phyloP scores from a whole-genome alignment of 2,888 invertebrate species.

The Epinotia brunnichana region DNA sequence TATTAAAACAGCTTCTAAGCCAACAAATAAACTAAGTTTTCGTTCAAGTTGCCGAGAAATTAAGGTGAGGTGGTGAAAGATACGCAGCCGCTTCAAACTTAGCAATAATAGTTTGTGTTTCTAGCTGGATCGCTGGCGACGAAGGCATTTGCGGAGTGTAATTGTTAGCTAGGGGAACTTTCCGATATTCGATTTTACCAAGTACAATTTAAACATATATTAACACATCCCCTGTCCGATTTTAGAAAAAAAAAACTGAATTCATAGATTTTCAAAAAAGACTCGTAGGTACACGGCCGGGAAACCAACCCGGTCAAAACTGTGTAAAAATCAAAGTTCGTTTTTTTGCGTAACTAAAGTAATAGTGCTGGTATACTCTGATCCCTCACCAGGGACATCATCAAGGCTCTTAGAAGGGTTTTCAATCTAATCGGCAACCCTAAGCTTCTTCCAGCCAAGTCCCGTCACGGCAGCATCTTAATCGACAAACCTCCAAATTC shows the following conservation, averaged over 20 bases:
- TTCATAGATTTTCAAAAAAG: no score
- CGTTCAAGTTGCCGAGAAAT: constrained; percentile 34
- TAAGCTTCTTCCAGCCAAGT: no score
- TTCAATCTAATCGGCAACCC: no score
- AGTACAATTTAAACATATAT: background rate
- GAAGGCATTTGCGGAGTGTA: constrained; percentile 13
- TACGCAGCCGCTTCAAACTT: constrained; percentile 34
- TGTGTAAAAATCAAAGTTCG: no score
- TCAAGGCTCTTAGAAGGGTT: no score
- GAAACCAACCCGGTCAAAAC: no score
- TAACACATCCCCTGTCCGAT: no score
- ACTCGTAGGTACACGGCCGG: no score
- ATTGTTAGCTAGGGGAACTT: background rate
- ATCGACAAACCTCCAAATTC: background rate
- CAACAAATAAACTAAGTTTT: constrained; percentile 29
- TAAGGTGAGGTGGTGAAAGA: constrained; percentile 24
- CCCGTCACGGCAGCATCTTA: background rate
- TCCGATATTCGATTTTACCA: constrained; percentile 2
- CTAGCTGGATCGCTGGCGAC: constrained; percentile 8
- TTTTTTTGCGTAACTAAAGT: no score
- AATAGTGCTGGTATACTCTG: no score
- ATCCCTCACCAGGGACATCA: no score
- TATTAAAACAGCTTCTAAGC: constrained; percentile 27
- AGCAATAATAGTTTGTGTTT: constrained; percentile 43
- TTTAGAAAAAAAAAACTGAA: no score